These are phyloP conservation scores for Papilio helenus DNA, from an alignment of 1,140 invertebrate genomes.

Conservation along the genomic window DNA sequence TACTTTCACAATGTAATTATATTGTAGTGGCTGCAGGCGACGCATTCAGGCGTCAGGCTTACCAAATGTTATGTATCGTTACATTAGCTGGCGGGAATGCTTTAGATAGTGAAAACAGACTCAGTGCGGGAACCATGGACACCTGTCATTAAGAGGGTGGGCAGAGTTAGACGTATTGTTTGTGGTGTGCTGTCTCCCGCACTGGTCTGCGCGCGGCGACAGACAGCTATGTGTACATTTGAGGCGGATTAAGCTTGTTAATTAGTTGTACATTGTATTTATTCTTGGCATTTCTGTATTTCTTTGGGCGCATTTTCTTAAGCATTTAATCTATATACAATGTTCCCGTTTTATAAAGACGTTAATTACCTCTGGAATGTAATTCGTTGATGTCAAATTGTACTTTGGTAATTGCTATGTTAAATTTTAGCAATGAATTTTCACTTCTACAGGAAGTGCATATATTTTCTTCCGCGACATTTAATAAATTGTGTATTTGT, in stretches of 20 bases:
- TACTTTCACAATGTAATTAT: slow-evolving; percentile 48
- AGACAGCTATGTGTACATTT: slow-evolving; percentile 44
- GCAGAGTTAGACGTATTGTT: not conserved
- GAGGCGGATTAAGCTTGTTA: slow-evolving; percentile 57
- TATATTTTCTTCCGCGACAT: not conserved
- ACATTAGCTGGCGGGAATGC: not conserved
- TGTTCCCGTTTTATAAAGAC: slow-evolving; percentile 17
- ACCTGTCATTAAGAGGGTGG: not conserved
- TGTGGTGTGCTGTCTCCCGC: not conserved
- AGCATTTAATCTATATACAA: slow-evolving; percentile 51
- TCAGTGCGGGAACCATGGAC: not conserved
- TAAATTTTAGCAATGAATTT: not conserved
- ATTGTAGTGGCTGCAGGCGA: not conserved
- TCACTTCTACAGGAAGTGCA: not conserved
- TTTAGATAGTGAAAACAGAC: slow-evolving; percentile 5
- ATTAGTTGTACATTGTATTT: slow-evolving; percentile 65
- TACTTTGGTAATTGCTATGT: slow-evolving; percentile 44
- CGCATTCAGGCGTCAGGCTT: not conserved
- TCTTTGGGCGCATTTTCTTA: slow-evolving; percentile 53
- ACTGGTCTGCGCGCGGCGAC: slow-evolving; percentile 31
- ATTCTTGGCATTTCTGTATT: slow-evolving; percentile 48
- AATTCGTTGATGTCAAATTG: slow-evolving; percentile 5
- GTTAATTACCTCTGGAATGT: not conserved
- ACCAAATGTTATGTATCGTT: not conserved
- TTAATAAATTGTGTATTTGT: slow-evolving; percentile 12